A percentile compares a stretch with the other conserved stretches of the same genome.
phyloP scores from a whole-genome alignment of 2,113 vertebrate genomes.

The Oxygymnocypris stewartii region DNA sequence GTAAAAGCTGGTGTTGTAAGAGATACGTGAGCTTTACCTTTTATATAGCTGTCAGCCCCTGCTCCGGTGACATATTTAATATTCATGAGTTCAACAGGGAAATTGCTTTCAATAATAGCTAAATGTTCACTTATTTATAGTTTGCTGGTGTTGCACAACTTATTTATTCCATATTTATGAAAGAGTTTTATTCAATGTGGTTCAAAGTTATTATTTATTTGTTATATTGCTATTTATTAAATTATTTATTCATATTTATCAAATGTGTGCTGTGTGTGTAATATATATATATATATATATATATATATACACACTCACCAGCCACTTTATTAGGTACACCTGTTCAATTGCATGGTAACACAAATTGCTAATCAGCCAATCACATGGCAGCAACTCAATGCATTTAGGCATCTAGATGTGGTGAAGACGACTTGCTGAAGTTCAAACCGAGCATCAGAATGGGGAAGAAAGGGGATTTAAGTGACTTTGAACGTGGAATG shows the following conservation, averaged over 20 bases:
- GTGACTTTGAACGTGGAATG: too few species aligned
- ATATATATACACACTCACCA: too few species aligned
- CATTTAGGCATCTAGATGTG: too few species aligned
- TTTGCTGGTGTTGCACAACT: constrained; percentile 22
- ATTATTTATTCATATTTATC: constrained; percentile 9
- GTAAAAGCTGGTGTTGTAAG: background rate
- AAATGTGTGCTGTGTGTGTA: background rate
- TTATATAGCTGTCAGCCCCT: background rate
- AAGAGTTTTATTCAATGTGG: constrained; percentile 47
- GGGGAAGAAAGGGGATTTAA: too few species aligned
- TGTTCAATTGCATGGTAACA: too few species aligned
- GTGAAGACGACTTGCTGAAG: too few species aligned
- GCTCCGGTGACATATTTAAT: constrained; percentile 18
- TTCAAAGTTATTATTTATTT: constrained; percentile 36
- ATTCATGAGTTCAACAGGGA: constrained; percentile 24
- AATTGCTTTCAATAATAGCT: background rate
- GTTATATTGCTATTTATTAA: background rate
- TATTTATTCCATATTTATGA: constrained; percentile 44
- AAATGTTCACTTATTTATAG: background rate
- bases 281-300: too few species aligned
- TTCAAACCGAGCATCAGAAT: too few species aligned
- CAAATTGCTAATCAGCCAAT: too few species aligned
- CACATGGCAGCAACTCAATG: too few species aligned
- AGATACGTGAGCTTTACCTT: background rate
- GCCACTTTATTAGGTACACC: too few species aligned